These are phyloP conservation scores for Talpa occidentalis DNA, from an alignment of 2,113 vertebrate genomes.

Conservation along the genomic window DNA sequence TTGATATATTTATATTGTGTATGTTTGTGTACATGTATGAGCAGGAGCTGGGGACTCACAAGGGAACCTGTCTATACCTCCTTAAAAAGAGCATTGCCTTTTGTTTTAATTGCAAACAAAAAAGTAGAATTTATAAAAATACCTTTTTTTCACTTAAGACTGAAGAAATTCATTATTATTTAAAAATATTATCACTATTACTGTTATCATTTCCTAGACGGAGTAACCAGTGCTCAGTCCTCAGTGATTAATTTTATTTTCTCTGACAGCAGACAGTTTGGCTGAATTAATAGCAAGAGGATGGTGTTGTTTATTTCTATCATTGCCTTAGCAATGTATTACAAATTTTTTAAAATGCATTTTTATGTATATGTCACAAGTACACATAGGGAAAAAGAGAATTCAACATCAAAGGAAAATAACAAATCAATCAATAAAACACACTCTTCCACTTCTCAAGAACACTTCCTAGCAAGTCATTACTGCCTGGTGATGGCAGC, in stretches of 20 bases:
- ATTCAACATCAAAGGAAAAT: not conserved
- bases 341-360: not conserved
- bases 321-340: not conserved
- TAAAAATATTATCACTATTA: not conserved
- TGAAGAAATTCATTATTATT: not conserved
- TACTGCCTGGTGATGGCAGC: not conserved
- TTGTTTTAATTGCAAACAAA: not conserved
- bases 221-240: not conserved
- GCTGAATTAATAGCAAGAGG: not conserved
- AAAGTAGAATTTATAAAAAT: not conserved
- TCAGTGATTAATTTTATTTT: not conserved
- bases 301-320: not conserved
- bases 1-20: not conserved
- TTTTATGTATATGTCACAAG: not conserved
- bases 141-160: not conserved
- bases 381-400: not conserved
- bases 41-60: fast-evolving
- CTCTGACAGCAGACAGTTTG: not conserved
- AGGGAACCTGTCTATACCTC: not conserved
- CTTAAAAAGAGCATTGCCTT: not conserved
- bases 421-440: conserved; percentile 29
- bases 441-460: not conserved
- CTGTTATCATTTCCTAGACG: not conserved
- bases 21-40: not conserved
- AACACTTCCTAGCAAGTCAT: not conserved